Conservation (phyloP, 1,140 invertebrate genomes). For the Drosophila neocordata region DNA sequence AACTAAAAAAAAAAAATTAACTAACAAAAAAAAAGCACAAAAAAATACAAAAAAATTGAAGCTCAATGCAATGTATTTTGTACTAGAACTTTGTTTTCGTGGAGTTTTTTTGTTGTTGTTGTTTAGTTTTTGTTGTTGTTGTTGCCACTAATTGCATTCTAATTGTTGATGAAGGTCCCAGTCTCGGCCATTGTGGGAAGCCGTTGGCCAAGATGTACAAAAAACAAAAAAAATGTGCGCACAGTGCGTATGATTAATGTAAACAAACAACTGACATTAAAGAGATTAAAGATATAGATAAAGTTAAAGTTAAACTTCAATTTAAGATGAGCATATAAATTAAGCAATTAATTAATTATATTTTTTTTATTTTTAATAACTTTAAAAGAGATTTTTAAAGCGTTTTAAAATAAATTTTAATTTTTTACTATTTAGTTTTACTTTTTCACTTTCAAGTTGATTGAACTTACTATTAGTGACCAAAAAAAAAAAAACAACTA, state of each 20-base stretch:
- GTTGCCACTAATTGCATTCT: constrained; percentile 76
- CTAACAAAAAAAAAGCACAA: constrained; percentile 14
- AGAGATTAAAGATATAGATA: no score
- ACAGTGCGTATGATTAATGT: constrained; percentile 14
- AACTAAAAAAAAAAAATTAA: constrained; percentile 16
- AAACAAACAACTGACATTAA: no score
- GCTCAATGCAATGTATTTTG: constrained; percentile 48
- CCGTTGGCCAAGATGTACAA: constrained; percentile 67
- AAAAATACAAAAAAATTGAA: constrained; percentile 44
- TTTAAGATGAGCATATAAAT: no score
- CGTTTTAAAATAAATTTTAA: no score
- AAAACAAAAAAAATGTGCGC: constrained; percentile 6
- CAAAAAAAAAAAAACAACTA: no score
- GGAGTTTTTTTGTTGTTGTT: constrained; percentile 39
- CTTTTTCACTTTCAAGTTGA: background rate
- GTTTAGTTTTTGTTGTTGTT: constrained; percentile 18
- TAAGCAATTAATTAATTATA: no score
- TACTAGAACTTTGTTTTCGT: constrained; percentile 45
- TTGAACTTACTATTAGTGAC: constrained; percentile 6
- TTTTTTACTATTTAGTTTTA: no score
- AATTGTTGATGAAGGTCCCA: constrained; percentile 72
- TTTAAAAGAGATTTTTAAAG: no score
- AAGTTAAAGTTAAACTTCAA: no score
- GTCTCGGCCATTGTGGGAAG: constrained; percentile 72
- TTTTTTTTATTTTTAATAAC: no score